Evolutionary conservation across 2,888 invertebrate genomes (phyloP), one percentile per base, ranked within the genome.

Genomic region (Eilema sororculum): DNA sequence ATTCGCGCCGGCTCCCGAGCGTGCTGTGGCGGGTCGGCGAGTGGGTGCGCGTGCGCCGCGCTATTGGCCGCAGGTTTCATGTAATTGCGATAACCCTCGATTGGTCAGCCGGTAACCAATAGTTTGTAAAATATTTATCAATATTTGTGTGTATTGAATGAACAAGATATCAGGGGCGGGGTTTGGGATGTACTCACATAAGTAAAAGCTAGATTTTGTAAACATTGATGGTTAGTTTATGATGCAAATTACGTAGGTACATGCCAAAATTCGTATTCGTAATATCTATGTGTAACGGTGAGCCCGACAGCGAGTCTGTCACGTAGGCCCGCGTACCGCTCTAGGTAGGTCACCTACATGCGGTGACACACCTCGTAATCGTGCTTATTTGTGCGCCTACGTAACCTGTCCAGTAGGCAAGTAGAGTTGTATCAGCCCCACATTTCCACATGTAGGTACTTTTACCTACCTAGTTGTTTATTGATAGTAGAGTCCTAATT

Each of bases 51-150:
- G 41, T 52, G 58, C 52, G 68, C 65, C 25, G 46, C 57, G 73
- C 63, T 13, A 76, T 81, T 82, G 75, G 73, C 41, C 41, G 67
- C 59, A 37, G 69, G 67, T 71, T 72, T 67, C 65, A 68, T 60
- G 56, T 75, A 69, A 72, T 68, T 68, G 67, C 61, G 24, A 71
- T 73, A 75, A 75, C 67, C 62, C 78, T 70, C 70, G 73, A 82
- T 82, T 80, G 83, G 81, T 72, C 68, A 66, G 59, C 63, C 58
- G 62, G 56, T 68, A 76, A 60, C 83, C 81, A 80, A 81, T 82
- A 75, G 77, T 70, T 76, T 66, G 68, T 72, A 46, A 59, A 67
- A 56, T 63, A 56, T 66, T 59, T 70, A 69, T 69, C 33, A 61
- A 69, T 56, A 37, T 67, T 41, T 64, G 62, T 71, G 25, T 65